phyloP scores from a whole-genome alignment of 1,140 invertebrate genomes.

The Rhyzopertha dominica region DNA sequence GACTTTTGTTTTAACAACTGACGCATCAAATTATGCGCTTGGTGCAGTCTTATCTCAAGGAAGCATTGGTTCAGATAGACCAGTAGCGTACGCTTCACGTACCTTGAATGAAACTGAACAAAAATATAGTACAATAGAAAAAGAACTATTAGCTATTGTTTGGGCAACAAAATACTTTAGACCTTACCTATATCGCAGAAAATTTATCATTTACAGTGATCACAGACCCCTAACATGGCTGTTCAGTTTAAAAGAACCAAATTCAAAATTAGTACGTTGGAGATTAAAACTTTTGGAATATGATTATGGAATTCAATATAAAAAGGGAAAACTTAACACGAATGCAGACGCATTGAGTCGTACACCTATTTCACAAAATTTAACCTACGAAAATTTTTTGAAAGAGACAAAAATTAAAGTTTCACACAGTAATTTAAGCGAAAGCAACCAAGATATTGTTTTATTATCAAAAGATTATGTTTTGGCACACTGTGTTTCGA shows the following conservation, averaged over 20 bases:
- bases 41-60: conserved; percentile 27
- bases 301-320: conserved; percentile 44
- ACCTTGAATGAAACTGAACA: conserved; percentile 20
- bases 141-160: conserved; percentile 46
- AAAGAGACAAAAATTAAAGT: no score
- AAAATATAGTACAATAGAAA: conserved; percentile 31
- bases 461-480: no score
- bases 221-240: conserved; percentile 47
- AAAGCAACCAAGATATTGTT: no score
- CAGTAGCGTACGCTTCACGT: conserved; percentile 27
- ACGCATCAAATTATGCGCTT: conserved; percentile 25
- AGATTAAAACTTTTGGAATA: conserved; percentile 43
- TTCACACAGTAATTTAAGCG: no score
- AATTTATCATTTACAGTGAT: conserved; percentile 49
- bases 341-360: conserved; percentile 39
- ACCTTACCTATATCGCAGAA: conserved; percentile 44
- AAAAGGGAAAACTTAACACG: conserved; percentile 38
- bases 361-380: no score
- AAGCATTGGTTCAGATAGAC: conserved; percentile 25
- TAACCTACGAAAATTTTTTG: no score
- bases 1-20: conserved; percentile 28
- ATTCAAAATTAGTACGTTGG: conserved; percentile 44
- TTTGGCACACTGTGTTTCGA: no score
- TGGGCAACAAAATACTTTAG: conserved; percentile 42
- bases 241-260: conserved; percentile 44